Percentiles rank a stretch among this genome's conserved stretches.
These are phyloP conservation scores for Craniophora ligustri DNA, from an alignment of 2,888 invertebrate species.

Conservation along the genomic window DNA sequence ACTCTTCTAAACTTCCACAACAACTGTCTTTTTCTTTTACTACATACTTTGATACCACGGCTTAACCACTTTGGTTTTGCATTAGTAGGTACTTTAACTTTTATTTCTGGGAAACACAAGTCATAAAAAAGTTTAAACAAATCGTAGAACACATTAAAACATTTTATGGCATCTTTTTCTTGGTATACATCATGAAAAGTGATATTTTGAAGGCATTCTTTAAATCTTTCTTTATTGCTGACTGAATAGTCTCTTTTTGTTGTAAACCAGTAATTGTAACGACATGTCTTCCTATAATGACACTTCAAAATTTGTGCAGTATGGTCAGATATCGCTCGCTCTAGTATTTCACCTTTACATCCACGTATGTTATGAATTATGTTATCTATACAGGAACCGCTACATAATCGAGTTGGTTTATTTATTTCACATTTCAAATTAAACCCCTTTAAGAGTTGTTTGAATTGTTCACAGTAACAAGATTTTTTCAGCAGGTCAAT, in stretches of 20 bases:
- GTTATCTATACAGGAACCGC: slow-evolving; percentile 5
- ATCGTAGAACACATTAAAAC: background rate
- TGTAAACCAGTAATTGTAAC: background rate
- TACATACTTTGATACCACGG: background rate
- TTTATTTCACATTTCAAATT: too few species aligned
- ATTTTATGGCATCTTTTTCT: background rate
- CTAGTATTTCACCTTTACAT: slow-evolving; percentile 1
- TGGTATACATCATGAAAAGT: background rate
- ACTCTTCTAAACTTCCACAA: background rate
- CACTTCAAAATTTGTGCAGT: background rate
- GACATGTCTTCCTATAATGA: background rate
- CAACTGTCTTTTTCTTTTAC: background rate
- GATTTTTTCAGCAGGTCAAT: too few species aligned
- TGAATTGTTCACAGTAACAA: too few species aligned
- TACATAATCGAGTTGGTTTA: too few species aligned
- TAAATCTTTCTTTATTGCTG: background rate
- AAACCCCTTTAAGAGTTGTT: too few species aligned
- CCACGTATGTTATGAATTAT: background rate
- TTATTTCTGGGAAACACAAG: background rate
- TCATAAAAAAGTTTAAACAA: background rate
- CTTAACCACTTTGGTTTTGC: background rate
- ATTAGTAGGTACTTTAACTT: background rate
- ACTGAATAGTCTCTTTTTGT: background rate
- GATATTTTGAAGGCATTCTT: too few species aligned
- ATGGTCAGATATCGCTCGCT: background rate